A percentile compares a stretch with the other conserved stretches of the same genome.
Evolutionary conservation across 2,113 vertebrate genomes (phyloP).

Genomic region (Crotophaga sulcirostris): DNA sequence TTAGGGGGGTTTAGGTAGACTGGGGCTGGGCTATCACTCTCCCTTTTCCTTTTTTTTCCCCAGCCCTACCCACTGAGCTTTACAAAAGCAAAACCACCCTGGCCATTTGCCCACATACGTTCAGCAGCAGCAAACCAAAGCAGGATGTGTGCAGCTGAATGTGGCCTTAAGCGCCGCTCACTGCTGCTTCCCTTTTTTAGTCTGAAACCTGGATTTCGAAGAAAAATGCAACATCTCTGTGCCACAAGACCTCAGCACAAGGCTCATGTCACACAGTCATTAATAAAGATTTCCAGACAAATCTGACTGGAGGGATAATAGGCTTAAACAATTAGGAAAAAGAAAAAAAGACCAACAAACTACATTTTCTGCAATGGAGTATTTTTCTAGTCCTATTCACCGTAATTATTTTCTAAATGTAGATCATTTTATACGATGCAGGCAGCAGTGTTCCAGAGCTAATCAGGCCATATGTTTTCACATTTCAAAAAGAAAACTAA

Average conservation of each 20-base stretch:
- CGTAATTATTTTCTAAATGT: slow-evolving; percentile 67
- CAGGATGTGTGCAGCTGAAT: neutral
- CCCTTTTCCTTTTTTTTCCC: rapidly evolving
- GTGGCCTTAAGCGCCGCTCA: rapidly evolving
- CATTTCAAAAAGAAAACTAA: slow-evolving; percentile 52
- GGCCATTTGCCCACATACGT: neutral
- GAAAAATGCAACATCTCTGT: neutral
- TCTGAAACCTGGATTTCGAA: neutral
- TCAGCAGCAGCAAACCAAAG: neutral
- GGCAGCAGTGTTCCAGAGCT: slow-evolving; percentile 48
- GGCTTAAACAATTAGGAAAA: slow-evolving; percentile 57
- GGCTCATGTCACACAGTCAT: slow-evolving; percentile 10
- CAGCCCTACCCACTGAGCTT: neutral
- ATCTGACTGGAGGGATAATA: slow-evolving; percentile 63
- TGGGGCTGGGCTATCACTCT: neutral
- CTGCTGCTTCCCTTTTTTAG: neutral
- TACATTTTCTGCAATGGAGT: neutral
- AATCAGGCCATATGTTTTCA: slow-evolving; percentile 65
- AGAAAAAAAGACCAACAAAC: neutral
- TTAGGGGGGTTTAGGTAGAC: neutral
- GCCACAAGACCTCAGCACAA: neutral
- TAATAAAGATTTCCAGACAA: slow-evolving; percentile 63
- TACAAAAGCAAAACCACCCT: neutral
- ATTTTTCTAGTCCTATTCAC: neutral
- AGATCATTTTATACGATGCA: slow-evolving; percentile 33